A percentile compares a stretch with the other conserved stretches of the same genome.
Conservation (phyloP, 2,113 vertebrate genomes). For the Dendropsophus ebraccatus region DNA sequence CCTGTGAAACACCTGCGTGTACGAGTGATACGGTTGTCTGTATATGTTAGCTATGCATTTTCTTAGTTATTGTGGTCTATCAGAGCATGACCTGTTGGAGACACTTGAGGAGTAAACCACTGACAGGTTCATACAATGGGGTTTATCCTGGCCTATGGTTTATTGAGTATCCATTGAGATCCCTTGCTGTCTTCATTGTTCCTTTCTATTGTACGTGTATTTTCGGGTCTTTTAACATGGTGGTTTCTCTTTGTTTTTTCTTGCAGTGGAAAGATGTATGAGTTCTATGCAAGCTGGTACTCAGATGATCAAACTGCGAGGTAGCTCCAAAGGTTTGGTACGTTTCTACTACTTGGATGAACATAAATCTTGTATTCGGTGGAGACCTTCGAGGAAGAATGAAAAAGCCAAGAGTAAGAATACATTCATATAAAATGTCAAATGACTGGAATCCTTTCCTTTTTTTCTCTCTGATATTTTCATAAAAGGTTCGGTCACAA, state of each 20-base stretch:
- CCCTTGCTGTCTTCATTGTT: too few species aligned
- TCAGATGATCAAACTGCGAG: conserved; percentile 96
- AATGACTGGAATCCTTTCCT: neutral
- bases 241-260: conserved; percentile 50
- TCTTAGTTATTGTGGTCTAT: too few species aligned
- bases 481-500: neutral
- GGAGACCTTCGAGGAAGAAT: conserved; percentile 95
- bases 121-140: too few species aligned
- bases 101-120: too few species aligned
- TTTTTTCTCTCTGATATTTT: neutral
- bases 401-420: conserved; percentile 97
- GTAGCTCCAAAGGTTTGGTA: conserved; percentile 89
- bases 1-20: too few species aligned
- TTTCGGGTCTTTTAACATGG: neutral
- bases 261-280: conserved; percentile 96
- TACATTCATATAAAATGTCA: neutral
- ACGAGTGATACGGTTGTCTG: too few species aligned
- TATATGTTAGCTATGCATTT: neutral
- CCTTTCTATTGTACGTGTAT: too few species aligned
- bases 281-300: conserved; percentile 92
- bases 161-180: too few species aligned
- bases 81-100: too few species aligned
- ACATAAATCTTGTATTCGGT: conserved; percentile 94
- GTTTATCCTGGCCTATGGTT: too few species aligned
- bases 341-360: conserved; percentile 94